Base-by-base conservation (phyloP, 1,140 invertebrate genomes). In the Acyrthosiphon pisum region DNA sequence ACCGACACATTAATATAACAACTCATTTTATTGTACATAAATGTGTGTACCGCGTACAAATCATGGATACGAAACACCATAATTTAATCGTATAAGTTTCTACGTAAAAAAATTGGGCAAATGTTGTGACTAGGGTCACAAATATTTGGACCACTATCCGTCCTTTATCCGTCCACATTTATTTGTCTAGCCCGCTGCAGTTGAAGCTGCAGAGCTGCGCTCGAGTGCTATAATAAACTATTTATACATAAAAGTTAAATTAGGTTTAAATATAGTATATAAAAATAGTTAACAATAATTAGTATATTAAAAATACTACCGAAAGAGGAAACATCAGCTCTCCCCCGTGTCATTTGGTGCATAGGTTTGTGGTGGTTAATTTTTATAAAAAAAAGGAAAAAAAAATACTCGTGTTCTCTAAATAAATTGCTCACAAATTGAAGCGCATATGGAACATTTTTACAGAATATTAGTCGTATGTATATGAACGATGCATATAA, bases 271-370 rank as follows among this genome's bases (percentile, higher is more conserved):
- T 22, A 23, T 89, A 89, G 50, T 35, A 41, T 56, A 89, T 89
- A 89, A 56, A 56, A 37, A 89, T 37, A 89, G 88, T 89, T 56
- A 89, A 56, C 26, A 76, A 60, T 60, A 60, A 53, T 18, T 76
- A n/a, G 60, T 76, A 76, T 56, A 56, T 53, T 89, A 56, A 56
- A 56, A 89, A 89, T 56, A 89, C 48, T 56, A 89, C 20, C 6
- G 35, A 89, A 35, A 53, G 35, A 89, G 37, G 35, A 35, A 89
- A 89, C 30, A 41, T 56, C 35, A 76, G 60, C 8, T 76, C 30
- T 41, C 88, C 88, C 88, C 50, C n/a, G 14, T n/a, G 60, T 76
- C 60, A 76, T 76, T 76, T 26, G 35, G 22, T n/a, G 37, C 3
- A 50, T 14, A 89, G 35, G 11, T 53, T 53, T 11, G 87, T 53